Evolutionary conservation across 2,797 vertebrate genomes (phyloP).

Genomic region (Sciurus carolinensis): DNA sequence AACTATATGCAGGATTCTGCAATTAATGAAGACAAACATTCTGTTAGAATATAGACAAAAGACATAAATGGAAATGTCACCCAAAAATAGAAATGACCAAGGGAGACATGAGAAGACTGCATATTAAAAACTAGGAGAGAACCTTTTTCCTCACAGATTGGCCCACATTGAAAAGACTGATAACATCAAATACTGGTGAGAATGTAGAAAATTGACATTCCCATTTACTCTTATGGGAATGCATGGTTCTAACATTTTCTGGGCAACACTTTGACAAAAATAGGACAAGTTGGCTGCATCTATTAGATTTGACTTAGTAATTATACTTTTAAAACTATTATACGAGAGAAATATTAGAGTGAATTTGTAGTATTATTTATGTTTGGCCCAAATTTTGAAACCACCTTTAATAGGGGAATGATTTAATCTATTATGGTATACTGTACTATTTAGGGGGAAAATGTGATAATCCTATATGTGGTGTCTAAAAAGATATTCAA

Average conservation of each 20-base stretch:
- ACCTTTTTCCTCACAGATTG: background rate
- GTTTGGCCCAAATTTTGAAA: constrained; percentile 36
- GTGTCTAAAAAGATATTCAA: constrained; percentile 1
- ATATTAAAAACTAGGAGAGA: background rate
- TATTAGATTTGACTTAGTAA: background rate
- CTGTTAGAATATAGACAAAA: constrained; percentile 12
- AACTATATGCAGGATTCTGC: background rate
- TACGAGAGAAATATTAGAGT: background rate
- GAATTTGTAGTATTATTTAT: background rate
- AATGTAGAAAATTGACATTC: background rate
- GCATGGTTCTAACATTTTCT: background rate
- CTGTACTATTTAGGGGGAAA: background rate
- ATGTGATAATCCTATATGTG: background rate
- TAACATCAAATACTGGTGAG: constrained; percentile 8
- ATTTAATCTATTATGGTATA: background rate
- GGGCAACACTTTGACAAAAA: background rate
- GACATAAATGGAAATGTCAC: background rate
- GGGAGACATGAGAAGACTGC: background rate
- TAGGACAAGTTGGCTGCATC: background rate
- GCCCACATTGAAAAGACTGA: background rate
- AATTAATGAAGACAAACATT: background rate
- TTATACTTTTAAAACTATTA: constrained; percentile 24
- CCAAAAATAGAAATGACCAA: background rate
- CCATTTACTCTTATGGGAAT: background rate
- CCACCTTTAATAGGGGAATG: background rate